These are phyloP conservation scores for Elysia crispata DNA, from an alignment of 2,888 invertebrate species.

Conservation along the genomic window DNA sequence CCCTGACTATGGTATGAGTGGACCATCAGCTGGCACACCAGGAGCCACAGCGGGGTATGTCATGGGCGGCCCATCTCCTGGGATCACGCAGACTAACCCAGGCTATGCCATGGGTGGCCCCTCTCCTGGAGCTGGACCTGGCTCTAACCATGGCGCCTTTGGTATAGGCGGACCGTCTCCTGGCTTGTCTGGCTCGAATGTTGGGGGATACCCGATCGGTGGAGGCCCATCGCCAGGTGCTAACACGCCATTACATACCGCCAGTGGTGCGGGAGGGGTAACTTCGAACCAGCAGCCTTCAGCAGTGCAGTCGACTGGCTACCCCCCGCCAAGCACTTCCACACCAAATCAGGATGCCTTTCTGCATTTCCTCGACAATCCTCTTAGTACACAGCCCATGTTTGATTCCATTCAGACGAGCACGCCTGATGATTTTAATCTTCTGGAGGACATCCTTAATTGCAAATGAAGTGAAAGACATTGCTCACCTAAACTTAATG, in stretches of 20 bases:
- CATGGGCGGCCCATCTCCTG: conserved; percentile 17
- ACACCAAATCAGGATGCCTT: conserved; percentile 80
- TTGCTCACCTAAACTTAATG: no score
- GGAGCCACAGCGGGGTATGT: conserved; percentile 32
- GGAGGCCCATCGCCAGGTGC: conserved; percentile 17
- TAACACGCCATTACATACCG: background rate
- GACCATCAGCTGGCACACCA: conserved; percentile 27
- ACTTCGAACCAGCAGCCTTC: conserved; percentile 64
- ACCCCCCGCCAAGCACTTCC: conserved; percentile 53
- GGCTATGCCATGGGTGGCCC: conserved; percentile 35
- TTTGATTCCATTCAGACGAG: conserved; percentile 86
- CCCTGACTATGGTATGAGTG: conserved; percentile 33
- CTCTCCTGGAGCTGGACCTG: conserved; percentile 34
- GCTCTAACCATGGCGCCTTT: conserved; percentile 37
- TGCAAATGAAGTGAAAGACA: background rate
- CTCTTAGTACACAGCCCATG: conserved; percentile 54
- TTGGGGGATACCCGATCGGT: conserved; percentile 33
- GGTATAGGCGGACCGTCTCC: conserved; percentile 38
- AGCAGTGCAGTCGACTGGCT: conserved; percentile 56
- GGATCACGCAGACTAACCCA: background rate
- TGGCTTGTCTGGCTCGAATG: background rate
- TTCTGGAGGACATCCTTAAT: conserved; percentile 70
- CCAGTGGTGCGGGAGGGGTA: conserved; percentile 15
- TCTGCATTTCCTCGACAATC: conserved; percentile 88
- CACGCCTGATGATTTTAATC: conserved; percentile 62